Evolutionary conservation across 2,797 vertebrate species (phyloP).

Genomic region (Periparus ater): DNA sequence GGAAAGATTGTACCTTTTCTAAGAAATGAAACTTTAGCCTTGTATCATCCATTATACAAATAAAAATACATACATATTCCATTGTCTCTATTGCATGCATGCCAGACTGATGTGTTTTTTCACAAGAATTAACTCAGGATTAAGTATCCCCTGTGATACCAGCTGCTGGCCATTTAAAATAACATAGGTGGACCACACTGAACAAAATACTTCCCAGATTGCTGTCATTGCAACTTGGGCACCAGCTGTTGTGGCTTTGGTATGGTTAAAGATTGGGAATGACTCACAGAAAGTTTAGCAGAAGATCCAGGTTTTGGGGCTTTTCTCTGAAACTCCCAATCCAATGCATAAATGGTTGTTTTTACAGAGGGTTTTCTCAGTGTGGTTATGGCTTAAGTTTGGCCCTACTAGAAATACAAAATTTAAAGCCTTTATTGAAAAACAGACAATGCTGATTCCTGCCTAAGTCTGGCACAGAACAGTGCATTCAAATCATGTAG

Average conservation of each 20-base stretch:
- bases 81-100: neutral
- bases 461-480: neutral
- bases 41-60: neutral
- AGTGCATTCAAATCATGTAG: fast-evolving
- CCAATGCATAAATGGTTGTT: neutral
- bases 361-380: neutral
- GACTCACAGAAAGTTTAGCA: neutral
- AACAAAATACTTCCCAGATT: neutral
- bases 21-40: neutral
- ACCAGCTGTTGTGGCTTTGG: neutral
- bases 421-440: neutral
- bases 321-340: neutral
- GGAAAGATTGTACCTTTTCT: neutral
- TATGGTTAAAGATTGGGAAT: neutral
- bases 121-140: neutral
- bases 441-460: neutral
- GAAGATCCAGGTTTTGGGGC: neutral
- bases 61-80: neutral
- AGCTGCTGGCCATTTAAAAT: neutral
- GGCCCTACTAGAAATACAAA: neutral
- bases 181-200: neutral
- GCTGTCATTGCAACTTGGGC: neutral
- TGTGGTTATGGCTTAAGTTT: neutral
- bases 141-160: neutral
- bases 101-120: neutral